Evolutionary conservation across 2,113 vertebrate species (phyloP).

Genomic region (Drymodes brunneopygia): DNA sequence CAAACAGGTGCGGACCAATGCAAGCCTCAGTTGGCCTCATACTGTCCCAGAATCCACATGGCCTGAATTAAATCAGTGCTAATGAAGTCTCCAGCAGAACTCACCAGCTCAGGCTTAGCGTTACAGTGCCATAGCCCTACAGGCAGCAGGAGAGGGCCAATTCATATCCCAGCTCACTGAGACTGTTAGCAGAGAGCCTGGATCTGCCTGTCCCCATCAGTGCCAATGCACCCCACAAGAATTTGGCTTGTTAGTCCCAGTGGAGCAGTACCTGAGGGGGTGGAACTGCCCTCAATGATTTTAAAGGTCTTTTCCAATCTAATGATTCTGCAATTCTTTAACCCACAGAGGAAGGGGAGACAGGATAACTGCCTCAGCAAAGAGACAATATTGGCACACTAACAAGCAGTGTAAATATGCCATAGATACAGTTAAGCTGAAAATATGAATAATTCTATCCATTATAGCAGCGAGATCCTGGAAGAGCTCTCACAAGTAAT

Average conservation of each 20-base stretch:
- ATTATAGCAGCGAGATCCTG: background rate
- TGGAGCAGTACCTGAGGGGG: background rate
- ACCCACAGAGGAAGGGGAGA: background rate
- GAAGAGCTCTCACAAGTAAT: background rate
- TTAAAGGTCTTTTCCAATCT: background rate
- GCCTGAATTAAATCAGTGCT: background rate
- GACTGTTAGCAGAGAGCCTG: background rate
- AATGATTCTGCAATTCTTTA: background rate
- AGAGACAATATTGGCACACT: background rate
- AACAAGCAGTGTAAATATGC: background rate
- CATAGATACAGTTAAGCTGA: background rate
- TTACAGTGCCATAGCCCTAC: background rate
- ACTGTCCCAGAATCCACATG: background rate
- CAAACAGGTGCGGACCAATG: slow-evolving; percentile 5
- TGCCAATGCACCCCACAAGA: background rate
- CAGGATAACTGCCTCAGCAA: background rate
- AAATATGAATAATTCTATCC: background rate
- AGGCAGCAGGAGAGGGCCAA: background rate
- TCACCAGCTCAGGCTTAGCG: background rate
- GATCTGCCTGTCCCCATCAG: background rate
- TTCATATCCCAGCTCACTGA: background rate
- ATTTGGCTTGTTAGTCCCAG: background rate
- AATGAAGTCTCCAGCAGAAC: slow-evolving; percentile 36
- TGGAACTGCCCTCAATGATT: background rate
- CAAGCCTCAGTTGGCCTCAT: background rate